Evolutionary conservation across 37 sponge, comb jelly and placozoan species (phyloP), one percentile per base, ranked within the genome.

Genomic region (Aphrocallistes beatrix): DNA sequence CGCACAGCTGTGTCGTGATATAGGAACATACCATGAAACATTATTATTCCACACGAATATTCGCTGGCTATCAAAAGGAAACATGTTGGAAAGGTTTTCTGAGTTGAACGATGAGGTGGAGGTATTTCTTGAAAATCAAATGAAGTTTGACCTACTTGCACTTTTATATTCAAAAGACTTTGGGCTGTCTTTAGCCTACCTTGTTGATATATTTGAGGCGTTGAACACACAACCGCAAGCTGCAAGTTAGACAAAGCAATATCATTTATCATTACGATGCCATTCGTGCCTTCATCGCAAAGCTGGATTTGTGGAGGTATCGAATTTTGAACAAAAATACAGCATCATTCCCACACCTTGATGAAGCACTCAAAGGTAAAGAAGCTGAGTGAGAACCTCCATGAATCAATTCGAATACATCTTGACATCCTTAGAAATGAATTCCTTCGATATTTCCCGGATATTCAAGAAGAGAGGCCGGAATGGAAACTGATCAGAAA

Each of bases 371-470:
- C n/a, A n/a, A n/a, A n/a, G n/a, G n/a, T n/a, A n/a, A n/a, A n/a
- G n/a, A n/a, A n/a, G n/a, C n/a, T n/a, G 28, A 30, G n/a, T 60
- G 75, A 60, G 10, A 13, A 60, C n/a, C 34, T 19, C n/a, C 75
- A 60, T 25, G 28, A 60, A 60, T 60, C n/a, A 60, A 60, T 60
- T 60, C 75, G n/a, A 28, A 19, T 30, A 3, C 34, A 60, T 60
- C 75, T 19, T 60, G 28, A 60, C 10, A 30, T 60, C 28, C 8
- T 60, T 13, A 60, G 75, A 60, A 30, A 60, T 60, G 8, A 60
- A 60, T 60, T 60, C 75, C n/a, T 19, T 60, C 75, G 75, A 60
- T 60, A n/a, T 60, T 60, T 60, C n/a, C 75, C 75, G 75, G 75
- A 60, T 60, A 60, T 60, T 60, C 28, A 60, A 60, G 75, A 60